Base-by-base conservation (phyloP, 1,140 invertebrate species). In the Temnothorax curvispinosus region DNA sequence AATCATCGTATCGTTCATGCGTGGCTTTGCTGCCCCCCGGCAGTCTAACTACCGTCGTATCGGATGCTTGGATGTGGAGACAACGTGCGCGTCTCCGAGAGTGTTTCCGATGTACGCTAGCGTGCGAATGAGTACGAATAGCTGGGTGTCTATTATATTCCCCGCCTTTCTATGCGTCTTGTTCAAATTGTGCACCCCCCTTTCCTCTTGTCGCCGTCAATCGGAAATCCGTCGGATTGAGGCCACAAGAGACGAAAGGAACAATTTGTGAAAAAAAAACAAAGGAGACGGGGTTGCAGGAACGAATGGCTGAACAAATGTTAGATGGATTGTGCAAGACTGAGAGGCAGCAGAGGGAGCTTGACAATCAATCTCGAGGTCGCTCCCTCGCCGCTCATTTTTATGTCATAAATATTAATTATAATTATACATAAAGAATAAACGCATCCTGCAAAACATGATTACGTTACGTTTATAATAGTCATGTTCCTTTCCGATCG, bases 401-500 rank as follows among this genome's bases (percentile, higher is more conserved):
- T 93, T 92, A 93, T 89, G 88, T 93, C 89, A 89, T 93, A 93
- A 93, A 86, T 69, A 92, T 93, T 92, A 89, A 93, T 93, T 93
- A 93, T 87, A 78, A 92, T 92, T 93, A 91, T 90, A 91, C 88
- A 91, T 92, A 90, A 86, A 74, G 71, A 86, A 91, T 89, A 93
- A 84, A 93, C 78, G 90, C 91, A 93, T 93, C 86, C 90, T 89
- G 78, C 88, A 89, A 87, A 91, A 91, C 88, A 93, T 92, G 86
- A 88, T 93, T 94, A 92, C 87, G 85, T 94, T 94, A 92, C 88
- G 92, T 94, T 93, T 90, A 93, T 88, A 87, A 92, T 94, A 94
- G 91, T 93, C 91, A 94, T 93, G 93, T 94, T 94, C 92, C 93
- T 93, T 94, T 94, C 88, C 86, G 87, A 92, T 91, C 87, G 77